Evolutionary conservation across 2,797 vertebrate species (phyloP).

Genomic region (Lacerta agilis): DNA sequence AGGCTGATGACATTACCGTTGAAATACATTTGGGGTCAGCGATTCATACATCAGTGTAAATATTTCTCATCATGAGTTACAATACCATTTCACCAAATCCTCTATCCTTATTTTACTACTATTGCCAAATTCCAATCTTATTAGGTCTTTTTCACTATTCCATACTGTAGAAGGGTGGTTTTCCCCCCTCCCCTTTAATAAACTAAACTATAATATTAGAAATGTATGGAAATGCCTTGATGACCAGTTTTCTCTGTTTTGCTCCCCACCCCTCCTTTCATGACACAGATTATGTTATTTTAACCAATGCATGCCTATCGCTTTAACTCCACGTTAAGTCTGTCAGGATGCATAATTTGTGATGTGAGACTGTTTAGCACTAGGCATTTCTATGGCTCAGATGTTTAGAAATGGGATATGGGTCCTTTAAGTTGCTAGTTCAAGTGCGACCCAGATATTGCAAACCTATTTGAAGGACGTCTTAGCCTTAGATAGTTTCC

Average conservation of each 20-base stretch:
- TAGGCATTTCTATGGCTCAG: slow-evolving; percentile 59
- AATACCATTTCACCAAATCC: slow-evolving; percentile 58
- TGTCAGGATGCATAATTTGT: slow-evolving; percentile 74
- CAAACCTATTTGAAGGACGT: neutral
- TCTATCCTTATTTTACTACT: slow-evolving; percentile 61
- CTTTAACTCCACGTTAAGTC: slow-evolving; percentile 72
- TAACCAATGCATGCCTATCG: slow-evolving; percentile 70
- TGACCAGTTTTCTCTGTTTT: slow-evolving; percentile 76
- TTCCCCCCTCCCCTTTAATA: slow-evolving; percentile 64
- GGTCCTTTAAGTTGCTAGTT: slow-evolving; percentile 43
- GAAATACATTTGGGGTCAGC: slow-evolving; percentile 51
- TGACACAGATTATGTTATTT: slow-evolving; percentile 73
- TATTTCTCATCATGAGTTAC: slow-evolving; percentile 55
- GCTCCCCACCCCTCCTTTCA: slow-evolving; percentile 67
- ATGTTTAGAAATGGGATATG: slow-evolving; percentile 42
- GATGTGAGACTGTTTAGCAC: slow-evolving; percentile 45
- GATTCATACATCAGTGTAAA: slow-evolving; percentile 57
- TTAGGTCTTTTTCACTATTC: slow-evolving; percentile 71
- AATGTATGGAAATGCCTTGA: slow-evolving; percentile 71
- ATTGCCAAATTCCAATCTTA: slow-evolving; percentile 72
- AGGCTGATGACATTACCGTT: slow-evolving; percentile 41
- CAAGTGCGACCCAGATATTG: slow-evolving; percentile 19
- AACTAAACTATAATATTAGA: slow-evolving; percentile 71
- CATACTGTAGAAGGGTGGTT: slow-evolving; percentile 7
- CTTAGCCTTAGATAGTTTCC: neutral